Evolutionary conservation across 2,797 vertebrate species (phyloP).

Genomic region (Gobionotothen gibberifrons): DNA sequence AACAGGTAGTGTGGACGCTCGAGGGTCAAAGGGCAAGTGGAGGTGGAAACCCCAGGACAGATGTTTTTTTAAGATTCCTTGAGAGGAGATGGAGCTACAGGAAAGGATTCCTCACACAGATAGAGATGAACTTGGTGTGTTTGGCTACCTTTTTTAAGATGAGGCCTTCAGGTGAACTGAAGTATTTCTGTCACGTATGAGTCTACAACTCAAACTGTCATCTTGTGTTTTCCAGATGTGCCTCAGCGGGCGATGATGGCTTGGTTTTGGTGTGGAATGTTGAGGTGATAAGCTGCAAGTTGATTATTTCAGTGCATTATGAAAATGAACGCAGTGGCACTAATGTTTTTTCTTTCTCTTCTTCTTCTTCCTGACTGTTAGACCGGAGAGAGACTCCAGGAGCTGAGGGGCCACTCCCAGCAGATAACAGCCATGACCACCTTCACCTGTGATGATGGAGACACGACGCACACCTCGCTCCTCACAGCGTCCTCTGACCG

Average conservation of each 20-base stretch:
- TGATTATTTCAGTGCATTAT: background rate
- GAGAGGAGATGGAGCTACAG: constrained; percentile 24
- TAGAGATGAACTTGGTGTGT: constrained; percentile 35
- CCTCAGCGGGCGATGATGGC: constrained; percentile 96
- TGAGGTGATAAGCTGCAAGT: constrained; percentile 82
- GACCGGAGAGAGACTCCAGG: constrained; percentile 92
- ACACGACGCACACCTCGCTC: constrained; percentile 75
- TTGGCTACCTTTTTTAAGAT: constrained; percentile 21
- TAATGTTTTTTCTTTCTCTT: constrained; percentile 12
- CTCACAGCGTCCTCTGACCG: constrained; percentile 94
- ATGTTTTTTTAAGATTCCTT: constrained; percentile 66
- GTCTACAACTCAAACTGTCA: background rate
- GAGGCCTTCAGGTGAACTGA: constrained; percentile 7
- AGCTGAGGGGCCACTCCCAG: constrained; percentile 91
- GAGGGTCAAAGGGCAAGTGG: constrained; percentile 83
- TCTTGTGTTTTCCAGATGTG: constrained; percentile 85
- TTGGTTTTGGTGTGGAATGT: constrained; percentile 92
- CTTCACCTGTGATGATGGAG: constrained; percentile 72
- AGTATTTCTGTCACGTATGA: background rate
- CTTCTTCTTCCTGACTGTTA: constrained; percentile 61
- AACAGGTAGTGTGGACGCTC: constrained; percentile 70
- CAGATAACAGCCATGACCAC: constrained; percentile 92
- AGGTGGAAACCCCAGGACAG: constrained; percentile 80
- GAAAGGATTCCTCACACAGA: constrained; percentile 62
- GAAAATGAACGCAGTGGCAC: background rate